Evolutionary conservation across 2,888 invertebrate genomes (phyloP), one percentile per base, ranked within the genome.

Genomic region (Drosophila sordidapex): DNA sequence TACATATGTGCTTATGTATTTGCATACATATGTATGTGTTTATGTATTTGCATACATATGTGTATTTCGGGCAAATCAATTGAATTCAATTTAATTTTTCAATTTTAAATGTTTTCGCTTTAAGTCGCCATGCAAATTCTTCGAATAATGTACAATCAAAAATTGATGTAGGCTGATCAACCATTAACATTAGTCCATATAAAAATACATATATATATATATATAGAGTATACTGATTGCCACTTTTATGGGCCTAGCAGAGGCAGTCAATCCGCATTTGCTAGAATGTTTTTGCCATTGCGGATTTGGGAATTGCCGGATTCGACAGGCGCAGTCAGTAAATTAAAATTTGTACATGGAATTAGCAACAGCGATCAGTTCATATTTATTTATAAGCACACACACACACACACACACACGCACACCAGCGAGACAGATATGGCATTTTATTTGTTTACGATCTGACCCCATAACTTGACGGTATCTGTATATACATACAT

Each of bases 361-460:
- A 75, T 71, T 57, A 65, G 60, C 67, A 68, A 66, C 33, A 13
- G 48, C 48, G 33, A 71, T 11, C 63, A 60, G 56, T 57, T 60
- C 59, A 67, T 68, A 76, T 74, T 76, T 76, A 70, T 79, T 78
- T 76, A 74, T 65, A 68, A 49, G 68, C 33, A 64, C 13, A 33
- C 18, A 38, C 18, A 18, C 15, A 36, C 35, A 36, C 13, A 18
- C 38, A 18, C 8, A 38, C 8, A 38, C n/a, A 43, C n/a, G 2
- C n/a, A 21, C 3, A n/a, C 11, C 11, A 21, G 7, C 15, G 8
- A 46, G 64, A 76, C 65, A 76, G 64, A 74, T 53, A 69, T 79
- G 76, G 62, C 76, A 69, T 74, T 72, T 71, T 73, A 83, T 87
- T 73, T 84, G 89, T 87, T 81, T 84, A 84, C 82, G 76, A 64